Evolutionary conservation across 2,113 vertebrate species (phyloP).

Genomic region (Poecile atricapillus): DNA sequence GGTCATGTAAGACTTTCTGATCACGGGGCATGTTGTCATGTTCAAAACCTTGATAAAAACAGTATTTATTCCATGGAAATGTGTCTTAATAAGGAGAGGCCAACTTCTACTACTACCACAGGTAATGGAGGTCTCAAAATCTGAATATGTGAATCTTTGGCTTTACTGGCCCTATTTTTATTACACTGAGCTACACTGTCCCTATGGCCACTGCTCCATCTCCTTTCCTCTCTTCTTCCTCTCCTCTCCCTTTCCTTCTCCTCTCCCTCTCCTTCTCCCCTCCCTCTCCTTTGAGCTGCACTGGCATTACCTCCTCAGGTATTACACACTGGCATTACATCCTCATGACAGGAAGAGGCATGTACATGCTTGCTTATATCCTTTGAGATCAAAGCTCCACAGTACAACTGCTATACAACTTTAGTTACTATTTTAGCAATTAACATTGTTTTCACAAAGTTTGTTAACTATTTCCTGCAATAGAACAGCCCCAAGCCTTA

Average conservation of each 20-base stretch:
- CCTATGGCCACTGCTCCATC: accelerated
- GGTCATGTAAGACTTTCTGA: conserved; percentile 58
- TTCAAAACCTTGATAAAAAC: conserved; percentile 49
- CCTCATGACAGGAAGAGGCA: neutral
- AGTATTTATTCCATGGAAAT: conserved; percentile 58
- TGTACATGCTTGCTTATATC: accelerated
- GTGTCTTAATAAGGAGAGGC: conserved; percentile 50
- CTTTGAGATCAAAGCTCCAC: neutral
- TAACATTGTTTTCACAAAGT: neutral
- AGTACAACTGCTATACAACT: neutral
- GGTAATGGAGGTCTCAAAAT: conserved; percentile 28
- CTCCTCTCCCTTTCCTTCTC: neutral
- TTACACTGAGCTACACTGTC: accelerated
- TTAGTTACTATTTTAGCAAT: neutral
- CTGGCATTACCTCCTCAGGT: neutral
- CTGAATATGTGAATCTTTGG: neutral
- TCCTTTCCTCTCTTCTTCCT: neutral
- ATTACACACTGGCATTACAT: neutral
- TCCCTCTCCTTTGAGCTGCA: neutral
- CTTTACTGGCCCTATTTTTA: neutral
- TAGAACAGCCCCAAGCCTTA: neutral
- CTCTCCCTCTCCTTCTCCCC: neutral
- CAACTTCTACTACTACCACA: conserved; percentile 62
- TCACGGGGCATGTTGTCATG: conserved; percentile 23
- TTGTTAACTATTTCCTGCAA: neutral